A percentile compares a stretch with the other conserved stretches of the same genome.
These are phyloP conservation scores for Drosophila affinis DNA, from an alignment of 2,888 invertebrate genomes.

Conservation along the genomic window DNA sequence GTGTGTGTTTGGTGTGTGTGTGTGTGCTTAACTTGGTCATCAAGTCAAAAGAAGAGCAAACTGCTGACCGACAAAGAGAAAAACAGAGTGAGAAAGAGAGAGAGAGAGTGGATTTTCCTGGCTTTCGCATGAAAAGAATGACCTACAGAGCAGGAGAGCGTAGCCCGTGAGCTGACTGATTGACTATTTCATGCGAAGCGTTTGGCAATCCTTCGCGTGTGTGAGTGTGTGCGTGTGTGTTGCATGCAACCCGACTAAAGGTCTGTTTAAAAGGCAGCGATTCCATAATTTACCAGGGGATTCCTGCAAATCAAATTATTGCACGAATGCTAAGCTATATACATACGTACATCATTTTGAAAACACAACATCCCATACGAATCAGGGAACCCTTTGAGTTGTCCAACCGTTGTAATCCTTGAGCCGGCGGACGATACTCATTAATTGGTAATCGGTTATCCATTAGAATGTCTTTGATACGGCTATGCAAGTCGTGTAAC, in stretches of 20 bases:
- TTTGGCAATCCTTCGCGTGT: constrained; percentile 2
- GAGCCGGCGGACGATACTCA: too few relatives aligned
- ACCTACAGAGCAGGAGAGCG: background rate
- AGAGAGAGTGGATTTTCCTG: background rate
- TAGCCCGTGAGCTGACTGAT: too few relatives aligned
- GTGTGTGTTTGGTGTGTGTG: constrained; percentile 42
- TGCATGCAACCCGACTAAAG: constrained; percentile 6
- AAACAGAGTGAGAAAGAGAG: background rate
- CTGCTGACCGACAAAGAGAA: background rate
- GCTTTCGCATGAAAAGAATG: background rate
- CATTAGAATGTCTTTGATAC: too few relatives aligned
- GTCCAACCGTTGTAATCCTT: too few relatives aligned
- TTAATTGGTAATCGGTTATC: too few relatives aligned
- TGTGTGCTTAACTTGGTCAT: constrained; percentile 47
- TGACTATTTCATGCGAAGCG: too few relatives aligned
- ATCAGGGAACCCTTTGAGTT: too few relatives aligned
- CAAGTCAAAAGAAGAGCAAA: constrained; percentile 43
- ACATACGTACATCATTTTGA: too few relatives aligned
- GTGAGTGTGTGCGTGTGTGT: constrained; percentile 21
- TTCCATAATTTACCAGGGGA: constrained; percentile 1
- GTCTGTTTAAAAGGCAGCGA: constrained; percentile 12
- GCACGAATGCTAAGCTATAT: too few relatives aligned
- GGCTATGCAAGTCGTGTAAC: too few relatives aligned
- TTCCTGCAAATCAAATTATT: constrained; percentile 8
- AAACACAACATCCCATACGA: too few relatives aligned